Base-by-base conservation (phyloP, 2,797 vertebrate species). In the Gobio occitaniae region DNA sequence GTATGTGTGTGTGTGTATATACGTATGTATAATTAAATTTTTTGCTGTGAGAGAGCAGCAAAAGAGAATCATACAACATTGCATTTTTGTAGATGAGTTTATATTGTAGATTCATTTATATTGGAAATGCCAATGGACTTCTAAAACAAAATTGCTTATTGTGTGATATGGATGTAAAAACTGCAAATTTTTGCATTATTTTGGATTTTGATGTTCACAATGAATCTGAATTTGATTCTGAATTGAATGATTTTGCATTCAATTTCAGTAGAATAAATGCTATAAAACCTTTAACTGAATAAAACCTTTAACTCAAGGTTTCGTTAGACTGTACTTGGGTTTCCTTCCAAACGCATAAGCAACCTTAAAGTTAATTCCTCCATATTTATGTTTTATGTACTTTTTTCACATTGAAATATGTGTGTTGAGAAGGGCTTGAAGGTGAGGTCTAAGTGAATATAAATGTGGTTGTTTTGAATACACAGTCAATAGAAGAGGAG, bases 81-180 rank as follows among this genome's bases (percentile, higher is more conserved):
- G 9, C 54, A 44, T 66, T 63, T 50, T 50, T 50, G 48, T 50
- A 21, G 32, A 12, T 13, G 15, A 29, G 80, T 84, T 88, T 86
- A 86, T 71, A 81, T 72, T 78, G 74, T 68, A 80, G 74, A 82
- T 71, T 47, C 48, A 50, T 50, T 38, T 52, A 56, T 16, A 68
- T 44, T 77, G 36, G 32, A 54, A 52, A 63, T 63, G 13, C 13
- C 25, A 63, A 15, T 15, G 6, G 25, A 32, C 61, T 15, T 63
- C 2, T 5, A 25, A 5, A 61, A 6, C 4, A 29, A 63, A 85
- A 65, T 36, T 75, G 1, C 38, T 86, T 68, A 80, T 85, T 88
- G 71, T 59, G 86, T n/a, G 25, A 16, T 70, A 66, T 84, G 47
- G 65, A 66, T 82, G 63, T 80, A 52, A 32, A 78, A 77, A 47